Evolutionary conservation across 2,797 vertebrate species (phyloP), one percentile per base, ranked within the genome.

Genomic region (Alosa sapidissima): DNA sequence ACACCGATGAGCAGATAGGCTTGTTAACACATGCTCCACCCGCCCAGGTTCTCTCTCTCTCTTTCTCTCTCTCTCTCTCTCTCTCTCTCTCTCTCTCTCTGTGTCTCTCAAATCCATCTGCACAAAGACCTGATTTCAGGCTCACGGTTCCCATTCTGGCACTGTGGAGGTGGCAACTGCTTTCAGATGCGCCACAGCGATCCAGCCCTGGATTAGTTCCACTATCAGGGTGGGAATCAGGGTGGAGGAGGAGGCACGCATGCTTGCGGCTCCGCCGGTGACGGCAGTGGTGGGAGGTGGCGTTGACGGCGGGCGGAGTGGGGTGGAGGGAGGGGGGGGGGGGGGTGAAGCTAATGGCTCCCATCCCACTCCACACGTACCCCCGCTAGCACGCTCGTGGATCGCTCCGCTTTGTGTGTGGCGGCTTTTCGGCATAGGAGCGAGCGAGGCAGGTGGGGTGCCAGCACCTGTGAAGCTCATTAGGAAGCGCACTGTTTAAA

Each of bases 1-100:
- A 91, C 90, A 92, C 89, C 87, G 91, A 94, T 93, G 90, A 89
- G 88, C 87, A 91, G 92, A 92, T 91, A 92, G 92, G 88, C 91
- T 92, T 93, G 92, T 94, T 92, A 94, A 94, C 91, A 93, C 91
- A 92, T 91, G 89, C 72, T 78, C 36, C 54, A 55, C 41, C 45
- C 47, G 10, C 55, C 47, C 68, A 83, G 65, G n/a, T 48, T 28
- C 24, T 78, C 36, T 36, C 72, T 3, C 16, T 45, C 36, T 36
- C 11, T 36, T 28, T 14, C 62, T 6, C 24, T 14, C 11, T 36
- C 10, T 45, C 72, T 45, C 16, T 47, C 72, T 21, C 16, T 78
- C 36, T 47, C 72, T 78, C 72, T n/a, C 72, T 78, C 68, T 28
- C 5, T 24, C 60, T 47, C 41, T 19, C 33, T 33, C 10, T 45